Evolutionary conservation across 2,888 invertebrate species (phyloP).

Genomic region (Biston betularia): DNA sequence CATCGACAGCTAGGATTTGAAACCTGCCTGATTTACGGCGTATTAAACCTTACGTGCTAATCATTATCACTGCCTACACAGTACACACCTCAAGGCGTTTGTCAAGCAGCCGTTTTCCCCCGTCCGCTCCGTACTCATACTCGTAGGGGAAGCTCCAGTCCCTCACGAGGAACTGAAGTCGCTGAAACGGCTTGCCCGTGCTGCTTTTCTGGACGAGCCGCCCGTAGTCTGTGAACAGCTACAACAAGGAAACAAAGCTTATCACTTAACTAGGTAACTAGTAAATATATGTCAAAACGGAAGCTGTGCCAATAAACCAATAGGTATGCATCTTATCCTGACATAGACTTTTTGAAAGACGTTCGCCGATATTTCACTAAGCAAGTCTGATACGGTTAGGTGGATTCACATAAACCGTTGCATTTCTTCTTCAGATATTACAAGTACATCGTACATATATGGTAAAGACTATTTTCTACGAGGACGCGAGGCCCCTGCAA

Average conservation of each 20-base stretch:
- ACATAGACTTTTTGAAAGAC: no score
- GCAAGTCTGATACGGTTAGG: no score
- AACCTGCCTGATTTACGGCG: neutral
- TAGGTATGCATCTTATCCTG: no score
- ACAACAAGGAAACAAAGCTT: constrained; percentile 15
- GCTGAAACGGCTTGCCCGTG: constrained; percentile 95
- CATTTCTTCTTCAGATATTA: no score
- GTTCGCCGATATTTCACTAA: no score
- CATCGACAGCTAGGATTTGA: no score
- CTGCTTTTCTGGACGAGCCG: constrained; percentile 95
- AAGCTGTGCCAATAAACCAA: no score
- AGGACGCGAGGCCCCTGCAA: no score
- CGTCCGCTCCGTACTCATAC: constrained; percentile 94
- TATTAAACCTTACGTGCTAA: neutral
- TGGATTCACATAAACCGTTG: no score
- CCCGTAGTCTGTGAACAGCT: constrained; percentile 99
- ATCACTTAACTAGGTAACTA: neutral
- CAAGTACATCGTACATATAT: no score
- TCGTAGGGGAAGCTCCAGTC: constrained; percentile 99
- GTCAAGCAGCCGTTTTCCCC: constrained; percentile 94
- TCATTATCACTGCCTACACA: constrained; percentile 55
- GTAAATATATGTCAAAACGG: no score
- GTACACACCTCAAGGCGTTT: constrained; percentile 91
- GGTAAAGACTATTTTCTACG: no score
- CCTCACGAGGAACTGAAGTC: constrained; percentile 94